These are phyloP conservation scores for Eretmocerus hayati DNA, from an alignment of 2,888 invertebrate species.

Conservation along the genomic window DNA sequence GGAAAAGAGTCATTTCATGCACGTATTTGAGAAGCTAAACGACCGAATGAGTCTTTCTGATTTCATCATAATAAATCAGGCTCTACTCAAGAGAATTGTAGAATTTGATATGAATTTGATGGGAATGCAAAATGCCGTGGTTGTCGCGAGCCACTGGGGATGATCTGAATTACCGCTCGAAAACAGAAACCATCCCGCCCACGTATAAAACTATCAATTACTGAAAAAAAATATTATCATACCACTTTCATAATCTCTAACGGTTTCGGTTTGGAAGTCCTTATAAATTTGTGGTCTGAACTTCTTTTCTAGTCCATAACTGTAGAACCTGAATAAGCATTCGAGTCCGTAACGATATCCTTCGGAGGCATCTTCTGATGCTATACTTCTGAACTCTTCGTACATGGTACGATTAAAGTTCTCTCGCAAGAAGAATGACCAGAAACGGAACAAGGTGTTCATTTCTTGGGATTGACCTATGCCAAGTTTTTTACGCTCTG, in stretches of 20 bases:
- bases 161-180: too few relatives aligned
- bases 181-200: too few relatives aligned
- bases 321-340: constrained; percentile 91
- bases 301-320: constrained; percentile 93
- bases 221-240: constrained; percentile 28
- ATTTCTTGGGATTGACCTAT: constrained; percentile 96
- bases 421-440: constrained; percentile 98
- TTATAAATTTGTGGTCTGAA: constrained; percentile 92
- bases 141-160: too few relatives aligned
- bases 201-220: too few relatives aligned
- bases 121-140: too few relatives aligned
- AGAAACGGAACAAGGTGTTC: constrained; percentile 98
- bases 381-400: constrained; percentile 84
- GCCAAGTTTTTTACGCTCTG: constrained; percentile 88
- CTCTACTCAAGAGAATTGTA: too few relatives aligned
- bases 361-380: constrained; percentile 86
- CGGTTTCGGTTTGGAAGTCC: constrained; percentile 91
- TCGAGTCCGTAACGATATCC: constrained; percentile 86
- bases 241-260: constrained; percentile 84
- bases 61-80: too few relatives aligned
- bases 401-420: constrained; percentile 99
- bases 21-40: too few relatives aligned
- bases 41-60: too few relatives aligned
- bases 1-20: too few relatives aligned
- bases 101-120: too few relatives aligned